These are phyloP conservation scores for Brachyistius frenatus DNA, from an alignment of 2,113 vertebrate species.

Conservation along the genomic window DNA sequence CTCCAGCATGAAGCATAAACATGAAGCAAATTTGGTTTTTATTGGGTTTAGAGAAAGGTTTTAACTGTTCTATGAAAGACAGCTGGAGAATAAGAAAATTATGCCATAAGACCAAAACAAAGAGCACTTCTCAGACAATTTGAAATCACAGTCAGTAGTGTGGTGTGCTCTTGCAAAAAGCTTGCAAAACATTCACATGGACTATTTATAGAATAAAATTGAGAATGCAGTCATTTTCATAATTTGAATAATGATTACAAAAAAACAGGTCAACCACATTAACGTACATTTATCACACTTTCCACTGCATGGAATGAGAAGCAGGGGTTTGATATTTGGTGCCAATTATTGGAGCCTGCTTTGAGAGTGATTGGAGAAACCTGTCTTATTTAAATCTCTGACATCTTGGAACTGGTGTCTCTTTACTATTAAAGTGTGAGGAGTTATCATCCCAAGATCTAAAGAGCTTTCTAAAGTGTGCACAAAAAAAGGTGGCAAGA, in stretches of 20 bases:
- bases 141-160: background rate
- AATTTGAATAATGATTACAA: background rate
- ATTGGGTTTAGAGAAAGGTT: conserved; percentile 8
- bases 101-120: background rate
- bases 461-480: background rate
- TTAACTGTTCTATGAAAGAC: conserved; percentile 1
- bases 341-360: too few species aligned
- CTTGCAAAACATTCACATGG: background rate
- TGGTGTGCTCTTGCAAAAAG: background rate
- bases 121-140: background rate
- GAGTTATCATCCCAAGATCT: background rate
- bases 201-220: background rate
- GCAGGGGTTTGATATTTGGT: too few species aligned
- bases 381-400: background rate
- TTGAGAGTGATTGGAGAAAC: too few species aligned
- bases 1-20: conserved; percentile 19
- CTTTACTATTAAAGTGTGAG: background rate
- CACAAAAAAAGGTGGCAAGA: too few species aligned
- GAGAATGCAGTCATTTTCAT: background rate
- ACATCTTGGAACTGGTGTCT: background rate
- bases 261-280: background rate
- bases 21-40: conserved; percentile 23
- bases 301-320: background rate
- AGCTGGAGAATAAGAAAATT: background rate
- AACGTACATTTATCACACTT: background rate